Conservation (phyloP, 2,797 vertebrate species). For the Nasua narica region DNA sequence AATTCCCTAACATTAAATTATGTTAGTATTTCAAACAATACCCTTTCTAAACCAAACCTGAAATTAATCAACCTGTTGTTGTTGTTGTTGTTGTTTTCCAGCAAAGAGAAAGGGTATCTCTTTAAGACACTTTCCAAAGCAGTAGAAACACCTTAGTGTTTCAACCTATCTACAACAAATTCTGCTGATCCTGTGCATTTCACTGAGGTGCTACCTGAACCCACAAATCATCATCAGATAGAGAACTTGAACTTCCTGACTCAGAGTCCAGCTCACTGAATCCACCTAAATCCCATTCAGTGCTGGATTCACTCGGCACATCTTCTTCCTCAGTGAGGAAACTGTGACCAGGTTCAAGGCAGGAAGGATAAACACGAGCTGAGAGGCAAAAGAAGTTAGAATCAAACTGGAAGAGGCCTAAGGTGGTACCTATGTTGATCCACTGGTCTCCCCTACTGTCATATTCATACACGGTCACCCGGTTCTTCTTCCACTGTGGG, state of each 20-base stretch:
- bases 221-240: conserved; percentile 87
- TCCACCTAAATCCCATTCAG: conserved; percentile 90
- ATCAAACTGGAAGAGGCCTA: conserved; percentile 84
- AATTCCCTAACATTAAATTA: conserved; percentile 2
- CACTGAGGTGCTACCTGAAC: conserved; percentile 43
- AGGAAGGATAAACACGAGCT: conserved; percentile 87
- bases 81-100: background rate
- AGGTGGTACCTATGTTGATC: conserved; percentile 88
- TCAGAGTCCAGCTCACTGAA: conserved; percentile 88
- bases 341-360: conserved; percentile 86
- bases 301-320: conserved; percentile 89
- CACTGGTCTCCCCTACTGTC: conserved; percentile 85
- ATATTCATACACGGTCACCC: conserved; percentile 89
- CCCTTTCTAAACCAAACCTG: conserved; percentile 4
- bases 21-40: background rate
- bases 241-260: conserved; percentile 89
- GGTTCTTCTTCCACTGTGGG: conserved; percentile 88
- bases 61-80: background rate
- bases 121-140: conserved; percentile 16
- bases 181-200: conserved; percentile 25
- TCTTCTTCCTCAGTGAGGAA: conserved; percentile 88
- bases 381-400: conserved; percentile 88
- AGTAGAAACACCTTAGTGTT: background rate
- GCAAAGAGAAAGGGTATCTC: background rate
- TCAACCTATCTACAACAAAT: conserved; percentile 28